Evolutionary conservation across 2,113 vertebrate species (phyloP).

Genomic region (Urocynchramus pylzowi): DNA sequence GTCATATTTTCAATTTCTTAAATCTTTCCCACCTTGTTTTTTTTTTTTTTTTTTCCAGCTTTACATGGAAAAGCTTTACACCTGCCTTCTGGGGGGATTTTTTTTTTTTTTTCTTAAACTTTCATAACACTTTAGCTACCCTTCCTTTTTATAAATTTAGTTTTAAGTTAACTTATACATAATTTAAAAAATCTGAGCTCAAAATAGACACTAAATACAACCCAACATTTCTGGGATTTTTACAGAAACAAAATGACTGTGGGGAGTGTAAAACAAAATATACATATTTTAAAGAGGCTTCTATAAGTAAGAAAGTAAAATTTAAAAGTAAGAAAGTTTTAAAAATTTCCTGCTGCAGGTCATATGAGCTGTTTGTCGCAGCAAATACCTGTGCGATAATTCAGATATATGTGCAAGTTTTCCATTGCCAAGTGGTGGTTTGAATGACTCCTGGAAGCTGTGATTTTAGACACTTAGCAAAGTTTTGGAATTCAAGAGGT

Average conservation of each 20-base stretch:
- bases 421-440: background rate
- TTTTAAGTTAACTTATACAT: background rate
- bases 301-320: background rate
- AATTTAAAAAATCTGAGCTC: background rate
- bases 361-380: background rate
- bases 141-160: background rate
- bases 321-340: background rate
- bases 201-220: background rate
- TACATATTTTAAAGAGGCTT: background rate
- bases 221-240: background rate
- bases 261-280: background rate
- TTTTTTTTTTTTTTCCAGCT: too few relatives aligned
- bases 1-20: background rate
- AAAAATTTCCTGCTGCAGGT: background rate
- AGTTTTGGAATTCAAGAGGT: background rate
- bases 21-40: background rate
- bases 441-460: background rate
- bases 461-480: background rate
- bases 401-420: background rate
- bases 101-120: background rate
- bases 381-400: background rate
- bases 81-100: background rate
- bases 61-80: background rate
- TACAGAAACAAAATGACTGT: background rate
- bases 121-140: background rate